Evolutionary conservation across 2,113 vertebrate species (phyloP).

Genomic region (Corydoras sp.): DNA sequence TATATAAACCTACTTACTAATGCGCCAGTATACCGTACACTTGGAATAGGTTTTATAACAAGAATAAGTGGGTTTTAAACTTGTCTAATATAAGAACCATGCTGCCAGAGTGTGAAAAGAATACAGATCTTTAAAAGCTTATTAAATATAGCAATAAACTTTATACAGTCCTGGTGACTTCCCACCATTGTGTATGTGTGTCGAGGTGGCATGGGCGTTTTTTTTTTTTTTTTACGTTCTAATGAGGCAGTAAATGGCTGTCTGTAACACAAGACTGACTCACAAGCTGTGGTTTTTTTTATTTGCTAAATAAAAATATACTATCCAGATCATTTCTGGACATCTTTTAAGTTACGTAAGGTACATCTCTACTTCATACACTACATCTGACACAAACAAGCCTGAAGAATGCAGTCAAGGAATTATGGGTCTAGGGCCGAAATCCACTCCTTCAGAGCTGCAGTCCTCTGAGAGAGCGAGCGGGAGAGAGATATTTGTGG

Average conservation of each 20-base stretch:
- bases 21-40: not conserved
- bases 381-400: not conserved
- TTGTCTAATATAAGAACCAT: not conserved
- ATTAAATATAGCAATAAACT: conserved; percentile 15
- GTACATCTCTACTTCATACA: conserved; percentile 8
- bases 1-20: conserved; percentile 3
- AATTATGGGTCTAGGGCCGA: conserved; percentile 14
- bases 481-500: conserved; percentile 10
- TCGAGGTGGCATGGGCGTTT: conserved; percentile 16
- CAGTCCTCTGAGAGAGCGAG: conserved; percentile 12
- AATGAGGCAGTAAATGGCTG: conserved; percentile 33
- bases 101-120: conserved; percentile 18
- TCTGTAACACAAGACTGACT: conserved; percentile 27
- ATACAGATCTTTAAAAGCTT: not conserved
- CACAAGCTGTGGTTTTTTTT: conserved; percentile 14
- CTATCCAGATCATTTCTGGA: conserved; percentile 4
- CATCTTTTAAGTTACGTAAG: conserved; percentile 18
- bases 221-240: conserved; percentile 28
- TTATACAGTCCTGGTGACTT: not conserved
- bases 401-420: not conserved
- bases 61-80: conserved; percentile 10
- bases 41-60: not conserved
- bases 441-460: conserved; percentile 3
- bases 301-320: conserved; percentile 35
- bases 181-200: conserved; percentile 3